Conservation (phyloP, 2,888 invertebrate species). For the Bedellia somnulentella region DNA sequence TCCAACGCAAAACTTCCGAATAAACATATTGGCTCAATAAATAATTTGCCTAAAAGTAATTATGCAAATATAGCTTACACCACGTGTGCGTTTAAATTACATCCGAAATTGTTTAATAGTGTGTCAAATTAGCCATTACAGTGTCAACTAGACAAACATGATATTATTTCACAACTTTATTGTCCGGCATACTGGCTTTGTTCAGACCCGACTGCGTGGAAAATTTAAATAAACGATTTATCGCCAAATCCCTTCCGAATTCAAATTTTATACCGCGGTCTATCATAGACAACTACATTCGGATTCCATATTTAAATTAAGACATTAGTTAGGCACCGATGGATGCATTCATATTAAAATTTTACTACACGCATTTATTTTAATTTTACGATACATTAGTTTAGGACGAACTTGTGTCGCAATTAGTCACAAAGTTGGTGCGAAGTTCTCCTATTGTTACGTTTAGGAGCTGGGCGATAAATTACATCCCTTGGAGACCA, state of each 20-base stretch:
- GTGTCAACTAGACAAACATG: constrained; percentile 29
- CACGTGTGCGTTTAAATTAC: constrained; percentile 42
- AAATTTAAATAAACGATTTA: constrained; percentile 53
- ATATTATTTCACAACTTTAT: constrained; percentile 36
- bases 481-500: constrained; percentile 32
- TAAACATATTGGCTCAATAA: too few relatives aligned
- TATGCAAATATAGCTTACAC: constrained; percentile 51
- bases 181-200: constrained; percentile 25
- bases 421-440: too few relatives aligned
- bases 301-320: constrained; percentile 39
- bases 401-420: too few relatives aligned
- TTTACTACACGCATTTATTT: too few relatives aligned
- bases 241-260: constrained; percentile 29
- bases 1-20: too few relatives aligned
- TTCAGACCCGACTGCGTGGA: constrained; percentile 52
- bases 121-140: constrained; percentile 40
- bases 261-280: constrained; percentile 43
- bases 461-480: too few relatives aligned
- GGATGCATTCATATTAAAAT: constrained; percentile 40
- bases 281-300: constrained; percentile 51
- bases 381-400: too few relatives aligned
- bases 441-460: too few relatives aligned
- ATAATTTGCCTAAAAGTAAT: constrained; percentile 31
- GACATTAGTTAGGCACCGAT: constrained; percentile 33
- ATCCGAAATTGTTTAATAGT: constrained; percentile 52